Percentiles rank a stretch among this genome's conserved stretches.
Conservation (phyloP, 2,113 vertebrate genomes). For the Oostethus manadensis region DNA sequence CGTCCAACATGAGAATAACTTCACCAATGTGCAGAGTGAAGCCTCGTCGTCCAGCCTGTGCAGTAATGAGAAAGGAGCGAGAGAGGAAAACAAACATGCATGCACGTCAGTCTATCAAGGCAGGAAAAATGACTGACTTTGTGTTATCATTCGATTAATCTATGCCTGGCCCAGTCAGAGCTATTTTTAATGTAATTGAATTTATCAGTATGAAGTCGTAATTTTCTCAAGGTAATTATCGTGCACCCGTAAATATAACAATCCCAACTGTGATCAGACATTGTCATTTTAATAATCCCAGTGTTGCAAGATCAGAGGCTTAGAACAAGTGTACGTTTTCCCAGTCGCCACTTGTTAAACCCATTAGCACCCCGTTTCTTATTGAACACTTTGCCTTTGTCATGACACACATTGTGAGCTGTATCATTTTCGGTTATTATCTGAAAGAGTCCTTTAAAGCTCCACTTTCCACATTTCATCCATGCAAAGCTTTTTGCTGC, state of each 20-base stretch:
- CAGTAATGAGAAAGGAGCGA: too few species aligned
- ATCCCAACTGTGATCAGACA: slow-evolving; percentile 26
- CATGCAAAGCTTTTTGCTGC: slow-evolving; percentile 23
- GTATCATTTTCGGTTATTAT: slow-evolving; percentile 43
- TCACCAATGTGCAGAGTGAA: too few species aligned
- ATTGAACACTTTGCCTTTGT: slow-evolving; percentile 59
- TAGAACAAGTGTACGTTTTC: slow-evolving; percentile 19
- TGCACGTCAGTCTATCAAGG: too few species aligned
- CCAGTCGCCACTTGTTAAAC: slow-evolving; percentile 45
- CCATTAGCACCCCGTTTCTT: slow-evolving; percentile 52
- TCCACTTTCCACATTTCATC: slow-evolving; percentile 30
- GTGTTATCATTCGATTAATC: too few species aligned
- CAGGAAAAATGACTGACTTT: too few species aligned
- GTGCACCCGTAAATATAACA: not conserved
- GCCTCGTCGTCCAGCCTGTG: too few species aligned
- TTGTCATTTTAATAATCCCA: slow-evolving; percentile 29
- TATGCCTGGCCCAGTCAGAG: too few species aligned
- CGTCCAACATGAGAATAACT: too few species aligned
- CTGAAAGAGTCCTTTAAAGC: slow-evolving; percentile 52
- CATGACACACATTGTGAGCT: slow-evolving; percentile 21
- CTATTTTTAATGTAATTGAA: too few species aligned
- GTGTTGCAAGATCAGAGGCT: slow-evolving; percentile 11
- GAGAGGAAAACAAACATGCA: too few species aligned
- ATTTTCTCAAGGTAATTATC: too few species aligned
- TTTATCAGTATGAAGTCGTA: too few species aligned